Conservation (phyloP, 2,888 invertebrate genomes). For the Polymixis lichenea region DNA sequence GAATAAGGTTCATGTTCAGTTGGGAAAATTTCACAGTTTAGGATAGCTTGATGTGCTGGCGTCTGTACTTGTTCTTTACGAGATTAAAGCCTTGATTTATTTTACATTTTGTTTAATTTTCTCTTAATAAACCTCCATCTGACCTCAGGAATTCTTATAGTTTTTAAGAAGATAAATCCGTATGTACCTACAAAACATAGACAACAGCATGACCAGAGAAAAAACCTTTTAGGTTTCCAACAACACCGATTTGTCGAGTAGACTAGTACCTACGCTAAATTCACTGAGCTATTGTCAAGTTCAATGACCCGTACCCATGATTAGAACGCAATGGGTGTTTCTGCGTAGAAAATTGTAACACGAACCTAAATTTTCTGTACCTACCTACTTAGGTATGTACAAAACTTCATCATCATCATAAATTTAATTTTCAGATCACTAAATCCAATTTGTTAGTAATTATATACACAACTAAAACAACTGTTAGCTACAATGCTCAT, state of each 20-base stretch:
- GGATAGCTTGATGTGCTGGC: no score
- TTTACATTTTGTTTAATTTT: slow-evolving; percentile 9
- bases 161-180: not conserved
- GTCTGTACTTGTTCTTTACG: not conserved
- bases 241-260: slow-evolving; percentile 63
- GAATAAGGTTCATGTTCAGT: no score
- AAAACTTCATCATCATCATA: no score
- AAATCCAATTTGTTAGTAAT: no score
- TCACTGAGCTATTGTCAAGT: slow-evolving; percentile 75
- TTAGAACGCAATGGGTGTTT: slow-evolving; percentile 70
- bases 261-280: slow-evolving; percentile 68
- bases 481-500: no score
- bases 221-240: not conserved
- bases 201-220: slow-evolving; percentile 6
- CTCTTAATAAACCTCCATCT: not conserved
- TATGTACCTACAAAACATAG: not conserved
- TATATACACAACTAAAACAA: no score
- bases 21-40: no score
- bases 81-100: not conserved
- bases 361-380: not conserved
- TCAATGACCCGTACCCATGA: slow-evolving; percentile 75
- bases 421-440: no score
- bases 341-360: slow-evolving; percentile 60
- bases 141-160: not conserved
- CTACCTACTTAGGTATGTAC: no score